Conservation (phyloP, 2,113 vertebrate genomes). For the Cephalopholis sonnerati region DNA sequence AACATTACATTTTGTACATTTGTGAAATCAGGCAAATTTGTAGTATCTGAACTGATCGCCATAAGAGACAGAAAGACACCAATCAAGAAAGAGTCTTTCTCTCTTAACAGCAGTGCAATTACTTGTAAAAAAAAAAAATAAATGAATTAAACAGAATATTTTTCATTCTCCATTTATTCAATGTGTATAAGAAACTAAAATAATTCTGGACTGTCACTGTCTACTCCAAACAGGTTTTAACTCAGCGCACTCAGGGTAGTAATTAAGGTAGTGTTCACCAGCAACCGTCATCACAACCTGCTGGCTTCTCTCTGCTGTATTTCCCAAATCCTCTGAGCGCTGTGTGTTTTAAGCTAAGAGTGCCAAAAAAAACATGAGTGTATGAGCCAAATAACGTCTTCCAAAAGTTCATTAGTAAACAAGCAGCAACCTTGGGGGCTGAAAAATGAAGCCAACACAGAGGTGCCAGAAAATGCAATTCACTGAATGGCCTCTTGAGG, state of each 20-base stretch:
- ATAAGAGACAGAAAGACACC: too few species aligned
- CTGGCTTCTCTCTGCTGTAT: not conserved
- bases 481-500: too few species aligned
- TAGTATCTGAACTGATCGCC: too few species aligned
- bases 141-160: too few species aligned
- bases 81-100: too few species aligned
- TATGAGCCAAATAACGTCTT: not conserved
- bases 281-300: not conserved
- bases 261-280: not conserved
- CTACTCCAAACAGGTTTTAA: conserved; percentile 4
- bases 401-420: not conserved
- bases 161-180: not conserved
- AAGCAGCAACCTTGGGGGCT: too few species aligned
- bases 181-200: not conserved
- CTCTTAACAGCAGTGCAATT: not conserved
- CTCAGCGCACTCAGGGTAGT: not conserved
- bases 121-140: not conserved
- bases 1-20: too few species aligned
- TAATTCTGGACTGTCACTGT: not conserved
- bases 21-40: too few species aligned
- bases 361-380: conserved; percentile 6
- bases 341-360: not conserved
- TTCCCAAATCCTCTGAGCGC: not conserved
- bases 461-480: too few species aligned
- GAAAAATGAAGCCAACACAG: too few species aligned